These are phyloP conservation scores for Rhagophthalmus giganteus DNA, from an alignment of 2,888 invertebrate species.

Conservation along the genomic window DNA sequence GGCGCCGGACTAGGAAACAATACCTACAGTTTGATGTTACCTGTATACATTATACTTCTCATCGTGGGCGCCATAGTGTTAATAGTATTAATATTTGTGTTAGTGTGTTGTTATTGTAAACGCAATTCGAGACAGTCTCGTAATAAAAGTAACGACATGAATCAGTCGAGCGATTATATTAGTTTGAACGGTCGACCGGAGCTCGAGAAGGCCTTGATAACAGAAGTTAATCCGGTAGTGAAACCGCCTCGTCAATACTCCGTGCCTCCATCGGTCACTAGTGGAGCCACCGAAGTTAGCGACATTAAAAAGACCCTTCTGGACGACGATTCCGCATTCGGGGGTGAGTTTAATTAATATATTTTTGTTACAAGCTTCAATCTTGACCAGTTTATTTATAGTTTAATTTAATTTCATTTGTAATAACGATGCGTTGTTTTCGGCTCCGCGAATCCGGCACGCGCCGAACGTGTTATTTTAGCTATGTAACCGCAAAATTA, in stretches of 20 bases:
- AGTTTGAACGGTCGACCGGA: slow-evolving; percentile 78
- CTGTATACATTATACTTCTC: slow-evolving; percentile 57
- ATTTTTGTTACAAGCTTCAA: background rate
- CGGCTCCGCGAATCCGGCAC: too few species aligned
- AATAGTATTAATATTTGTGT: slow-evolving; percentile 57
- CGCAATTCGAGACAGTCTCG: slow-evolving; percentile 35
- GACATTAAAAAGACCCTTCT: slow-evolving; percentile 80
- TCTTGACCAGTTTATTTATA: too few species aligned
- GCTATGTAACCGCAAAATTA: too few species aligned
- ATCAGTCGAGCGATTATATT: slow-evolving; percentile 58
- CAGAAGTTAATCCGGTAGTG: slow-evolving; percentile 81
- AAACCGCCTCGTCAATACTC: slow-evolving; percentile 81
- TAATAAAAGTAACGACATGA: slow-evolving; percentile 44
- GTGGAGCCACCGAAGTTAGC: slow-evolving; percentile 78
- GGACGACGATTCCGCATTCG: slow-evolving; percentile 72
- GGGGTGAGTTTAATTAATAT: slow-evolving; percentile 31
- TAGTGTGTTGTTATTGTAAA: slow-evolving; percentile 52
- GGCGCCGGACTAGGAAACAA: slow-evolving; percentile 35
- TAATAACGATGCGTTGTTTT: too few species aligned
- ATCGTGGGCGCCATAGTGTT: slow-evolving; percentile 56
- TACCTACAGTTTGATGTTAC: slow-evolving; percentile 35
- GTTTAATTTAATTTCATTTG: too few species aligned
- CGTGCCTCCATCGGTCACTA: slow-evolving; percentile 69
- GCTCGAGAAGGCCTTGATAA: slow-evolving; percentile 82
- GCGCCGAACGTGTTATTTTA: too few species aligned